Base-by-base conservation (phyloP, 2,797 vertebrate genomes). In the Labroides dimidiatus region DNA sequence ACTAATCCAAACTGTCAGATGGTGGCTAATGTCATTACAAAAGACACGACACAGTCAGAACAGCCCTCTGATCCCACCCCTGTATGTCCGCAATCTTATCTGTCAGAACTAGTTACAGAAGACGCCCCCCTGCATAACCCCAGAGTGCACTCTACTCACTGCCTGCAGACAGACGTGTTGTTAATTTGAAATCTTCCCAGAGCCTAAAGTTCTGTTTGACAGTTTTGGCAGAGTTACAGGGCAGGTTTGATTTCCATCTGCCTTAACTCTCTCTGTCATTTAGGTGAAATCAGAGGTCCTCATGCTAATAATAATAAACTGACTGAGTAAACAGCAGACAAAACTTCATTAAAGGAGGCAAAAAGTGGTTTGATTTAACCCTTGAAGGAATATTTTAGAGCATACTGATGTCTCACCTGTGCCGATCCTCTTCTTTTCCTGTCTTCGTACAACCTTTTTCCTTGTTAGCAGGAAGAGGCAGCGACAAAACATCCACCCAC, bases 401-500 rank as follows among this genome's bases (percentile, higher is more conserved):
- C n/a, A 27, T 17, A 14, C 21, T 10, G 14, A 45, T 14, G 14
- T 67, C 82, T 87, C 72, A 95, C 94, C 94, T 94, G 82, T 74
- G 71, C 56, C 67, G 65, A 23, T 87, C 83, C 6, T 90, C 89
- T 11, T 84, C 85, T 39, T 88, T 87, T 42, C 90, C 84, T 0
- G 87, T 89, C 14, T 91, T 93, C 17, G 73, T 87, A 1, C 27
- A 89, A 76, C 91, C 92, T 77, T 93, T 85, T 55, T 96, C 95
- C 21, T 93, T 94, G 80, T 93, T 92, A 1, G 93, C 87, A 13
- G 95, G 94, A 0, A 92, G 89, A 50, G 96, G 95, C 0, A 96
- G 94, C 0, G 96, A 96, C 81, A 99, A 84, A 59, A 96, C 91
- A 60, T 98, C 97, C 4, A 95, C 94, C 97, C 98, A 99, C 82